phyloP scores from a whole-genome alignment of 2,888 invertebrate species.

The Philhelius pedissequus region DNA sequence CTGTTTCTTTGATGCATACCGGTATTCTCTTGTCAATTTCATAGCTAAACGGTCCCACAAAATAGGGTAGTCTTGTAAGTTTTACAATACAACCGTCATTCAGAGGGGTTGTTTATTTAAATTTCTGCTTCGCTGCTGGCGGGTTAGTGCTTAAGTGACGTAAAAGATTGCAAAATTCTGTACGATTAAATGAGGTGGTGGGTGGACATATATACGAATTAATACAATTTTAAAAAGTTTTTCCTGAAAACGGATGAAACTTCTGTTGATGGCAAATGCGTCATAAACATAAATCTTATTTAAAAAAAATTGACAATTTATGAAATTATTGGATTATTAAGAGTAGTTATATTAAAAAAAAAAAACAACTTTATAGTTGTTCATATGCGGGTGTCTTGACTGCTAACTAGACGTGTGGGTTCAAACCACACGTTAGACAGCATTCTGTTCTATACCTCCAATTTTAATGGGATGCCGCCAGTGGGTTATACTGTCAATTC shows the following conservation, averaged over 20 bases:
- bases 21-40: slow-evolving; percentile 23
- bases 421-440: too few relatives aligned
- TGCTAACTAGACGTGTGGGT: too few relatives aligned
- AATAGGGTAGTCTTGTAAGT: not conserved
- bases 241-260: not conserved
- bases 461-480: too few relatives aligned
- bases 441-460: too few relatives aligned
- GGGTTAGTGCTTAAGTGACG: slow-evolving; percentile 51
- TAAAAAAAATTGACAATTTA: not conserved
- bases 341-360: too few relatives aligned
- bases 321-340: not conserved
- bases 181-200: not conserved
- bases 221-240: not conserved
- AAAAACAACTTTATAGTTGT: too few relatives aligned
- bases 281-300: not conserved
- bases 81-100: not conserved
- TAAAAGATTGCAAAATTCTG: slow-evolving; percentile 53
- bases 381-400: too few relatives aligned
- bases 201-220: not conserved
- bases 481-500: too few relatives aligned
- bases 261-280: slow-evolving; percentile 19
- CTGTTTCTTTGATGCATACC: not conserved
- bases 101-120: slow-evolving; percentile 40
- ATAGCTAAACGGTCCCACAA: not conserved
- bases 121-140: slow-evolving; percentile 25